Conservation (phyloP, 2,113 vertebrate genomes). For the Gulo gulo region DNA sequence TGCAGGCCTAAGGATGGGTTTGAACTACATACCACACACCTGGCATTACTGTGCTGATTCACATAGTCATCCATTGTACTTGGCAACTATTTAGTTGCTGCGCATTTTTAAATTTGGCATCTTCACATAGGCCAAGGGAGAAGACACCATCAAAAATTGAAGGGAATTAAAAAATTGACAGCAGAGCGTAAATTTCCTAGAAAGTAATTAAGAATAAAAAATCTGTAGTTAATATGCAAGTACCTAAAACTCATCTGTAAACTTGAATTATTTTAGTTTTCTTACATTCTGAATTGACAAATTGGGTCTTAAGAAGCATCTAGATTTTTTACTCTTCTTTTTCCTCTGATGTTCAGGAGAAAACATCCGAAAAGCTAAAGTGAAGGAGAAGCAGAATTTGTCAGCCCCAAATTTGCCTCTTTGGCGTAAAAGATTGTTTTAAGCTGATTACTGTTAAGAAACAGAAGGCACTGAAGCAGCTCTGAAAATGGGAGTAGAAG, state of each 20-base stretch:
- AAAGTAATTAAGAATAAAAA: conserved; percentile 11
- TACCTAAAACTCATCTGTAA: neutral
- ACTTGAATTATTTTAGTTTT: neutral
- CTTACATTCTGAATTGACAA: neutral
- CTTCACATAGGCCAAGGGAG: neutral
- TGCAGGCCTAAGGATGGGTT: neutral
- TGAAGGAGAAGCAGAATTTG: neutral
- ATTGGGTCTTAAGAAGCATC: neutral
- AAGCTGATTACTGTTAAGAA: neutral
- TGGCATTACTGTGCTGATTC: neutral
- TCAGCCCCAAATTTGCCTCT: neutral
- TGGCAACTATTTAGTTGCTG: neutral
- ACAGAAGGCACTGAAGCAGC: neutral
- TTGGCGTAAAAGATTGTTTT: neutral
- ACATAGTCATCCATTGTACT: neutral
- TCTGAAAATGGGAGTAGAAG: neutral
- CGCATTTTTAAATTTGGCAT: neutral
- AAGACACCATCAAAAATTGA: neutral
- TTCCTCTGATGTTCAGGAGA: neutral
- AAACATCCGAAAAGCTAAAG: neutral
- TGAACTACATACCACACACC: neutral
- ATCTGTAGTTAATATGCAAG: neutral
- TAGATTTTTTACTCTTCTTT: neutral
- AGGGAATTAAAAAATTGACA: neutral
- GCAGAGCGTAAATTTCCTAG: neutral